Conservation (phyloP, 1,140 invertebrate genomes). For the Hydropsyche tenuis region DNA sequence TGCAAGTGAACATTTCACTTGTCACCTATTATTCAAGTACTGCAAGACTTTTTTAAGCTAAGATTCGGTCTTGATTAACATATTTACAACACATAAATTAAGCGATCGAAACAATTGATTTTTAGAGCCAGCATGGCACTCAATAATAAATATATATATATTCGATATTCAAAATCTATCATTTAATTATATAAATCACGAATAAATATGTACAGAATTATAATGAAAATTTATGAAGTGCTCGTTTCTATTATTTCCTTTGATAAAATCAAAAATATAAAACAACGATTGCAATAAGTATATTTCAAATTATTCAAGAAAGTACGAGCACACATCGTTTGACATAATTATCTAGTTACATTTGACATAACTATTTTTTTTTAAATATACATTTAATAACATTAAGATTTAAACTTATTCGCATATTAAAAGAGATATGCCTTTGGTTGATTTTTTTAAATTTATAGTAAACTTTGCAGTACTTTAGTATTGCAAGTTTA, state of each 20-base stretch:
- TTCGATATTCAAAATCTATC: slow-evolving; percentile 5
- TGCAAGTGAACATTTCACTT: neutral
- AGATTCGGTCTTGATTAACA: slow-evolving; percentile 5
- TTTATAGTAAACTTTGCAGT: slow-evolving; percentile 3
- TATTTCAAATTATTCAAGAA: slow-evolving; percentile 1
- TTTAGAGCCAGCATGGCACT: slow-evolving; percentile 7
- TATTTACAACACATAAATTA: slow-evolving; percentile 6
- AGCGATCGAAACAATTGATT: neutral
- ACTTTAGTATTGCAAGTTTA: neutral
- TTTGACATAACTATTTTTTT: neutral
- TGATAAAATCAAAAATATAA: too few relatives aligned
- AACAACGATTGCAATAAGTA: neutral
- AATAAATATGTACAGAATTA: too few relatives aligned
- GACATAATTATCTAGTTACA: neutral
- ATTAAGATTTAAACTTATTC: neutral
- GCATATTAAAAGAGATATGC: slow-evolving; percentile 27
- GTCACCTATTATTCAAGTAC: neutral
- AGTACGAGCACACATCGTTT: neutral
- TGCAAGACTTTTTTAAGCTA: neutral
- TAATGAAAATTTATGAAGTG: too few relatives aligned
- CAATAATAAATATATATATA: slow-evolving; percentile 4
- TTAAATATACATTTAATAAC: too few relatives aligned
- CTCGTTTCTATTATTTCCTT: too few relatives aligned
- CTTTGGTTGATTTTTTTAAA: slow-evolving; percentile 20
- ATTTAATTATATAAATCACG: too few relatives aligned